Evolutionary conservation across 2,797 vertebrate genomes (phyloP).

Genomic region (Apogon talboti): DNA sequence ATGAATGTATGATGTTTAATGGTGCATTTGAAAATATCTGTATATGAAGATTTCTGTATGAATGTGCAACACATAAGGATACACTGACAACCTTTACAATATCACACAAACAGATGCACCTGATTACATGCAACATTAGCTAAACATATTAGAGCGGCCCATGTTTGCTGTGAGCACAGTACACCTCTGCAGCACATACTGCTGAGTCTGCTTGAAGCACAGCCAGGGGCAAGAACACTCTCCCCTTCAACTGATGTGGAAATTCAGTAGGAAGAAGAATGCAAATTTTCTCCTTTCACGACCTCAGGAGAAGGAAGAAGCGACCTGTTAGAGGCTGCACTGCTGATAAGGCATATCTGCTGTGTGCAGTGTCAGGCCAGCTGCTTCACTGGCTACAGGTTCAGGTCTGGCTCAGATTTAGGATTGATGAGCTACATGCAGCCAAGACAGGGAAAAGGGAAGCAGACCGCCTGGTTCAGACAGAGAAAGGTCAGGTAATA

Average conservation of each 20-base stretch:
- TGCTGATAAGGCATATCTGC: constrained; percentile 72
- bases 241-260: constrained; percentile 59
- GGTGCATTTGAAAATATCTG: neutral
- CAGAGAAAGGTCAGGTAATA: constrained; percentile 6
- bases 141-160: constrained; percentile 25
- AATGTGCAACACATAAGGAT: neutral
- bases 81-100: constrained; percentile 14
- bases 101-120: constrained; percentile 27
- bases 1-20: constrained; percentile 8
- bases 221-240: constrained; percentile 48
- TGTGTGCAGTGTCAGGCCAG: constrained; percentile 50
- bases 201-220: constrained; percentile 58
- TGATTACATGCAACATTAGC: constrained; percentile 29
- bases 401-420: neutral
- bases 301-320: constrained; percentile 57
- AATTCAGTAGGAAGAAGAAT: constrained; percentile 51
- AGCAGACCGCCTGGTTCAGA: constrained; percentile 5
- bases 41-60: neutral
- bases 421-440: constrained; percentile 13
- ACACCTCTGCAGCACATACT: constrained; percentile 55
- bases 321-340: constrained; percentile 50
- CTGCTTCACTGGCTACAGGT: constrained; percentile 57
- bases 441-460: constrained; percentile 7
- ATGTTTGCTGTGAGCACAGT: constrained; percentile 31
- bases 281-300: constrained; percentile 49